These are phyloP conservation scores for Pterophyllum scalare DNA, from an alignment of 2,113 vertebrate species.

Conservation along the genomic window DNA sequence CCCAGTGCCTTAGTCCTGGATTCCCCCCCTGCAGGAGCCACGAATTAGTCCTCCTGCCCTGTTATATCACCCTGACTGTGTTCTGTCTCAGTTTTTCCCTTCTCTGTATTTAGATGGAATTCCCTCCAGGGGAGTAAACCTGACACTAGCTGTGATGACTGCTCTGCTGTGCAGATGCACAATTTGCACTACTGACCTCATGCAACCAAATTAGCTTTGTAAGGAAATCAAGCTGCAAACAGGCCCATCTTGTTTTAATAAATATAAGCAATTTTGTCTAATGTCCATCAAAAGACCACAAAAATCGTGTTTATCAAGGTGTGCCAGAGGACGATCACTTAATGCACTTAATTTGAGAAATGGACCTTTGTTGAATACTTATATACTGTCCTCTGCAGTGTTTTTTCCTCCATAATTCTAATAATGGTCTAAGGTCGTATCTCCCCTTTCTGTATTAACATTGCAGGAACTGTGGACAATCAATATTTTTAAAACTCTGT, in stretches of 20 bases:
- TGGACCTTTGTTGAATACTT: too few species aligned
- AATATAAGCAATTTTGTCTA: not conserved
- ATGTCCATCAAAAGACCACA: not conserved
- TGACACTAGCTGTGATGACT: conserved; percentile 42
- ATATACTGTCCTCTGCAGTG: too few species aligned
- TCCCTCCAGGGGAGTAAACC: conserved; percentile 33
- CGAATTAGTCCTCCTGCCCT: conserved; percentile 21
- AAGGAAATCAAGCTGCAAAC: conserved; percentile 18
- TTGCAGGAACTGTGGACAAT: not conserved
- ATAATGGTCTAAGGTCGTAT: too few species aligned
- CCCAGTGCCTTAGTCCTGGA: not conserved
- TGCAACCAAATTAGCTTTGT: conserved; percentile 18
- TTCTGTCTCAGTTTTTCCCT: not conserved
- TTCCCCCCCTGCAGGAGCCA: not conserved
- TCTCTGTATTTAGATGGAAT: conserved; percentile 24
- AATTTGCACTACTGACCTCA: conserved; percentile 35
- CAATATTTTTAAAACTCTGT: not conserved
- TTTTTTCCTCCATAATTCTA: too few species aligned
- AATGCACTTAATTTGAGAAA: not conserved
- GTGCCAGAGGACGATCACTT: not conserved
- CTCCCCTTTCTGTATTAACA: not conserved
- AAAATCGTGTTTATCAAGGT: rapidly evolving
- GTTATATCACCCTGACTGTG: conserved; percentile 18
- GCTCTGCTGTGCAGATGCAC: conserved; percentile 46
- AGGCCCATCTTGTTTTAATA: not conserved